These are phyloP conservation scores for Rattus norvegicus DNA, from an alignment of 2,113 vertebrate genomes.

Conservation along the genomic window DNA sequence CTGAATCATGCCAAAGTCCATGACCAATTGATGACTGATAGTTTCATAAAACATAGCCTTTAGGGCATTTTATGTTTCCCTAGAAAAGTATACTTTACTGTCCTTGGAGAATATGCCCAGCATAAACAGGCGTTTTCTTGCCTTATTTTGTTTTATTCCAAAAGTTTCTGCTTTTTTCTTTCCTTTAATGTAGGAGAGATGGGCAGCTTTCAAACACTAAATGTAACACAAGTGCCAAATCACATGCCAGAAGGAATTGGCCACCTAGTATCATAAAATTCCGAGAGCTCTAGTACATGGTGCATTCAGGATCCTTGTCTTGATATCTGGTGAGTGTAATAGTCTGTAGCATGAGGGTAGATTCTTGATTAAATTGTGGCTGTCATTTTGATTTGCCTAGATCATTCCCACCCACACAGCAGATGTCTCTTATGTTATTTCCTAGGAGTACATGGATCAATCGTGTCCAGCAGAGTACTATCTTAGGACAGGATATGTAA, in stretches of 20 bases:
- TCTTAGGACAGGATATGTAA: neutral
- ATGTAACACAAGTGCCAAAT: neutral
- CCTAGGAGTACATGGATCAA: neutral
- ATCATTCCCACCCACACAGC: neutral
- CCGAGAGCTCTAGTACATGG: neutral
- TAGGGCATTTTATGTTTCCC: conserved; percentile 7
- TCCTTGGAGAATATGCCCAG: conserved; percentile 13
- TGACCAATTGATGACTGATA: conserved; percentile 27
- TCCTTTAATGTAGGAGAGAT: neutral
- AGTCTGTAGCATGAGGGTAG: neutral
- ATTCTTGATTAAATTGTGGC: neutral
- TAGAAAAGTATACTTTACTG: conserved; percentile 64
- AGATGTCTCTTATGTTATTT: neutral
- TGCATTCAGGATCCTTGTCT: neutral
- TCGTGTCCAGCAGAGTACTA: neutral
- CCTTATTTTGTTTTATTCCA: conserved; percentile 29
- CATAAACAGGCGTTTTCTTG: conserved; percentile 30
- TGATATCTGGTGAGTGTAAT: neutral
- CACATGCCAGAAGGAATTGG: neutral
- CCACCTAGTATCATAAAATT: neutral
- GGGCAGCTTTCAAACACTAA: neutral
- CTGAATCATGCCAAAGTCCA: conserved; percentile 29
- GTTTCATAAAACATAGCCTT: conserved; percentile 31
- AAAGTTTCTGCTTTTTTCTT: conserved; percentile 17
- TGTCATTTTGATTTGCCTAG: neutral